Conservation (phyloP, 2,113 vertebrate species). For the Microtus montanus region DNA sequence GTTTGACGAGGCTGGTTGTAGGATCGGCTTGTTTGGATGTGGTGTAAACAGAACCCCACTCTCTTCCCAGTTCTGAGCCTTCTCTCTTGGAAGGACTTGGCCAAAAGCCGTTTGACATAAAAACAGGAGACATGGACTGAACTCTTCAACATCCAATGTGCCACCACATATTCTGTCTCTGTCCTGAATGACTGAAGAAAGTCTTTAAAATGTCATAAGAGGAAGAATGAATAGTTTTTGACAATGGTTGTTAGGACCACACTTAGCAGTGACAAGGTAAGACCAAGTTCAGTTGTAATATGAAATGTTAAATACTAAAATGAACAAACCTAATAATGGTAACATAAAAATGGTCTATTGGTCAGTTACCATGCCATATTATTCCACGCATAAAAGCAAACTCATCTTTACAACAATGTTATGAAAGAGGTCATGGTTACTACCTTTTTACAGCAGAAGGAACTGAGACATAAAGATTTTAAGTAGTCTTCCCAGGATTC, state of each 20-base stretch:
- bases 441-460: not conserved
- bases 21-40: conserved; percentile 55
- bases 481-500: not conserved
- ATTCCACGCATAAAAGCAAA: not conserved
- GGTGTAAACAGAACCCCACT: not conserved
- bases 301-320: conserved; percentile 34
- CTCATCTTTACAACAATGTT: not conserved
- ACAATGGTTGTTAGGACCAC: not conserved
- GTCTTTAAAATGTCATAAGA: not conserved
- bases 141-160: conserved; percentile 11
- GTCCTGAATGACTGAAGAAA: not conserved
- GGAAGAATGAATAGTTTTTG: not conserved
- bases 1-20: conserved; percentile 57
- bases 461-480: not conserved
- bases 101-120: not conserved
- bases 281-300: not conserved
- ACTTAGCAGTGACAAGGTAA: not conserved
- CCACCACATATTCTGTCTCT: not conserved
- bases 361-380: not conserved
- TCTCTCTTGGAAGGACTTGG: conserved; percentile 40
- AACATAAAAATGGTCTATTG: not conserved
- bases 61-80: conserved; percentile 43
- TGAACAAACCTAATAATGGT: not conserved
- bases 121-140: not conserved
- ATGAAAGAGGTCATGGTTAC: not conserved